phyloP scores from a whole-genome alignment of 2,888 invertebrate species.

The Noctua pronuba region DNA sequence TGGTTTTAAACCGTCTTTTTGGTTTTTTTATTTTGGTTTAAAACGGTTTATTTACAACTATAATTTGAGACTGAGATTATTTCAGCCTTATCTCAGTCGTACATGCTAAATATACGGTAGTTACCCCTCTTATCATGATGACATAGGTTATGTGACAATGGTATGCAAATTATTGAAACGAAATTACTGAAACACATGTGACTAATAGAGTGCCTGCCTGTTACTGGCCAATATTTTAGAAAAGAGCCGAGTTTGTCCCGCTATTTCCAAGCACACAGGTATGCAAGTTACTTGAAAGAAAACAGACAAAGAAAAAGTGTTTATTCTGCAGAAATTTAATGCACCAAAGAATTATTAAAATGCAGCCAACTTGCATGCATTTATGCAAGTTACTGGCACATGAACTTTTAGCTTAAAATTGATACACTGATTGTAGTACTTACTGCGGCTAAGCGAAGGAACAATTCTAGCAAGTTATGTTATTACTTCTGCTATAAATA shows the following conservation, averaged over 20 bases:
- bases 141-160: background rate
- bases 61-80: too few species aligned
- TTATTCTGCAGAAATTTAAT: background rate
- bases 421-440: slow-evolving; percentile 62
- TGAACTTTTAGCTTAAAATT: slow-evolving; percentile 21
- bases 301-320: background rate
- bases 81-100: too few species aligned
- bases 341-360: background rate
- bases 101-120: background rate
- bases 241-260: background rate
- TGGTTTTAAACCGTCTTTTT: too few species aligned
- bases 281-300: background rate
- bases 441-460: slow-evolving; percentile 58
- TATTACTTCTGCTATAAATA: slow-evolving; percentile 60
- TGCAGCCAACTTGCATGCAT: background rate
- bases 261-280: background rate
- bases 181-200: too few species aligned
- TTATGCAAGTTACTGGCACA: background rate
- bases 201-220: too few species aligned
- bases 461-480: slow-evolving; percentile 59
- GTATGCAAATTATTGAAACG: background rate
- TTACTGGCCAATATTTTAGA: background rate
- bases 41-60: too few species aligned
- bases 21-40: too few species aligned
- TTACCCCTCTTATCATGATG: background rate